A percentile compares a stretch with the other conserved stretches of the same genome.
These are phyloP conservation scores for Neosalanx taihuensis DNA, from an alignment of 2,797 vertebrate genomes.

Conservation along the genomic window DNA sequence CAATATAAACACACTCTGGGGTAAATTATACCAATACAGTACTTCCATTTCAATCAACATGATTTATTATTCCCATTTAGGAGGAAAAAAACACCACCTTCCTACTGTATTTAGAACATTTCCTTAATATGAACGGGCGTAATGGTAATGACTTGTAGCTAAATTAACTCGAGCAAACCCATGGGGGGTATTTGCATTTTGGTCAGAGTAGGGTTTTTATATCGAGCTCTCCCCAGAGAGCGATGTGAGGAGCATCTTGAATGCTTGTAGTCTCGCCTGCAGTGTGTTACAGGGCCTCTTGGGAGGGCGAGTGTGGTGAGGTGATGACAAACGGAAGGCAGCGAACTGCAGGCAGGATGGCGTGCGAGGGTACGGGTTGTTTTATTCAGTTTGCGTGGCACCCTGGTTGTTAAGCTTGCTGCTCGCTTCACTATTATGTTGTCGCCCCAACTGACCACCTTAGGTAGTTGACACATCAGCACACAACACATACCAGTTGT, in stretches of 20 bases:
- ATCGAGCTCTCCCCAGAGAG: conserved; percentile 14
- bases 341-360: neutral
- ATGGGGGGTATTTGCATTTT: neutral
- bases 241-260: conserved; percentile 9
- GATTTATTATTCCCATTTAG: conserved; percentile 22
- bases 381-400: neutral
- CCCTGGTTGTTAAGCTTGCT: neutral
- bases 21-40: conserved; percentile 37
- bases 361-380: neutral
- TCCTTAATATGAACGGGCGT: conserved; percentile 31
- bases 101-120: conserved; percentile 3
- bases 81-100: neutral
- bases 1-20: conserved; percentile 34
- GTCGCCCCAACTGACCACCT: neutral
- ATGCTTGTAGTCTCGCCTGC: neutral
- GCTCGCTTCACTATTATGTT: neutral
- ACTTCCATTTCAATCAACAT: conserved; percentile 41
- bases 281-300: neutral
- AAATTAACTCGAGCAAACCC: conserved; percentile 23
- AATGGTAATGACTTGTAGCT: conserved; percentile 1
- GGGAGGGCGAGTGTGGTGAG: neutral
- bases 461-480: neutral
- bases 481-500: neutral
- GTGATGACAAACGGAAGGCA: neutral
- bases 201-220: conserved; percentile 9